Base-by-base conservation (phyloP, 2,888 invertebrate genomes). In the Synergus umbraculus region DNA sequence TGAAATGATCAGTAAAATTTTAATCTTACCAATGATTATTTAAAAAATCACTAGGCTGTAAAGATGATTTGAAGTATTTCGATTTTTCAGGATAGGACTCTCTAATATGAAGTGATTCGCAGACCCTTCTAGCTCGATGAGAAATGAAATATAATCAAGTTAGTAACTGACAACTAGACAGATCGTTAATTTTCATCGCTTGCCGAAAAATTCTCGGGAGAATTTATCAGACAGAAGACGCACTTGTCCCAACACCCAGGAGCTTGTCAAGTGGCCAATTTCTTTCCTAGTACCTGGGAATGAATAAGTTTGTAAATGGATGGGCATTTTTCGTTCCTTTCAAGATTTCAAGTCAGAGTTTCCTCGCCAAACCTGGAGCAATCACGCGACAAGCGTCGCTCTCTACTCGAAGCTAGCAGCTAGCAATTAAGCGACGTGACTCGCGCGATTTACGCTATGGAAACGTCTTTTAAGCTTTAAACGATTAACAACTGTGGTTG, bases 361-460 rank as follows among this genome's bases (percentile, higher is more conserved):
- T 58, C n/a, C 73, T 73, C 73, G 37, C 37, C 54, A 73, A 73
- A 73, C 54, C 54, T 54, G 54, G 73, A 73, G 73, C 15, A 73
- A 73, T 73, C 37, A 54, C 29, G 73, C 73, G 73, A 73, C 54
- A 73, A 73, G 54, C 66, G 43, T 43, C 43, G 18, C 41, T 66
- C 66, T 66, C 43, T 41, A 66, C 43, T 18, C 5, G 43, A n/a
- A 66, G 79, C 69, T 79, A 79, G 79, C 83, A 84, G 83, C 86
- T 87, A 86, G 89, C 91, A 91, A 91, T 91, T 91, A 91, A 91
- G 87, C 81, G 86, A 89, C 88, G 90, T 91, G 91, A 91, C 91
- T 89, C 85, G 84, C 87, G 84, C 85, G 83, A 84, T 87, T 87
- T 83, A 78, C 82, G 85, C 83, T 78, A 82, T 87, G 86, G 85